These are phyloP conservation scores for Otus sunia DNA, from an alignment of 2,113 vertebrate genomes.

Conservation along the genomic window DNA sequence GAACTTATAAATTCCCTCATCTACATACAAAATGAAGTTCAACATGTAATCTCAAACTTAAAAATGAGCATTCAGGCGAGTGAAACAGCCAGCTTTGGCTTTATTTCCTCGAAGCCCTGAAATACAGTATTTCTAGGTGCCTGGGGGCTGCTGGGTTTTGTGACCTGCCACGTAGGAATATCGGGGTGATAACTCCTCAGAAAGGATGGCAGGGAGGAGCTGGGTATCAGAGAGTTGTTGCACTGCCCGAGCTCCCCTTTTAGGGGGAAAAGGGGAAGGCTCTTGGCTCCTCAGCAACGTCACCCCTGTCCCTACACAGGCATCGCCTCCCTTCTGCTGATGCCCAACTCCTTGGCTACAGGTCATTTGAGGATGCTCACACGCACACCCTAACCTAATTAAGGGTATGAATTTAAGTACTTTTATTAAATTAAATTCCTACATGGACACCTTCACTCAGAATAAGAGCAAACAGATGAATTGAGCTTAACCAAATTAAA, in stretches of 20 bases:
- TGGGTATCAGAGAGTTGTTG: rapidly evolving
- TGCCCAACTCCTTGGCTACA: not conserved
- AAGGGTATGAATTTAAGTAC: not conserved
- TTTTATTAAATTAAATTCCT: not conserved
- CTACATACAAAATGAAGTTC: not conserved
- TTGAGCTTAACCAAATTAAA: not conserved
- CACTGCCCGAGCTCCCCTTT: rapidly evolving
- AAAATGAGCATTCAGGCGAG: rapidly evolving
- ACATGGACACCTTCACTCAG: not conserved
- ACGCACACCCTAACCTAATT: not conserved
- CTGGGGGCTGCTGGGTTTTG: no score
- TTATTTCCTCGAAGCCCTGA: rapidly evolving
- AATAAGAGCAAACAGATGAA: not conserved
- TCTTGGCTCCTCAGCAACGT: not conserved
- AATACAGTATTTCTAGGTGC: rapidly evolving
- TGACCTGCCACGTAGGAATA: rapidly evolving
- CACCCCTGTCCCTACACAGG: rapidly evolving
- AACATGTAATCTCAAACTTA: not conserved
- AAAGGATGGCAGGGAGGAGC: not conserved
- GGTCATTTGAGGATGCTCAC: rapidly evolving
- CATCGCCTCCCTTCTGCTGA: not conserved
- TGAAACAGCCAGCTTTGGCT: not conserved
- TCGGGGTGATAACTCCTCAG: rapidly evolving
- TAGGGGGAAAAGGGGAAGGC: not conserved
- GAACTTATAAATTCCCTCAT: not conserved